A percentile compares a stretch with the other conserved stretches of the same genome.
Conservation (phyloP, 1,140 invertebrate genomes). For the Cydia fagiglandana region DNA sequence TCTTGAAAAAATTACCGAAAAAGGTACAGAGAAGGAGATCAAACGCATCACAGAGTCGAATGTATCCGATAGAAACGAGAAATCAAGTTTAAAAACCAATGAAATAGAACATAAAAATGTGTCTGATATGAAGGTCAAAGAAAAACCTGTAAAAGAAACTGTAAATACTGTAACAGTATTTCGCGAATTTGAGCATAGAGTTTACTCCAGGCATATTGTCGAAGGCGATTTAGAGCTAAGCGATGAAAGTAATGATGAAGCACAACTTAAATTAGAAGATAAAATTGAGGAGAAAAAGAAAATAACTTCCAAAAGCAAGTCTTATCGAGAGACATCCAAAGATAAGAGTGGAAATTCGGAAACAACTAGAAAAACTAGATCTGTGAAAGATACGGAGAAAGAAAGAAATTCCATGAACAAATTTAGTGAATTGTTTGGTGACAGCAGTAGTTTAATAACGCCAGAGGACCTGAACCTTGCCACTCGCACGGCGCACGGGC, state of each 20-base stretch:
- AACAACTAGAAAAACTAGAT: slow-evolving; percentile 34
- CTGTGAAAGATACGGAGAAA: slow-evolving; percentile 40
- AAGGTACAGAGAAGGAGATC: not conserved
- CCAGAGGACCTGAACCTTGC: slow-evolving; percentile 65
- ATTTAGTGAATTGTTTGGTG: slow-evolving; percentile 69
- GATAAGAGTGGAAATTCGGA: slow-evolving; percentile 20
- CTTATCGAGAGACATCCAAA: slow-evolving; percentile 14
- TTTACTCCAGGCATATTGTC: slow-evolving; percentile 43
- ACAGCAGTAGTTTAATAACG: slow-evolving; percentile 68
- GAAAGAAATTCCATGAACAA: slow-evolving; percentile 44
- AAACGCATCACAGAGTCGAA: not conserved
- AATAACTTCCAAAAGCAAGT: not conserved
- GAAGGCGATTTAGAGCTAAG: slow-evolving; percentile 67
- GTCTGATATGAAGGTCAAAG: not conserved
- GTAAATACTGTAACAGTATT: not conserved
- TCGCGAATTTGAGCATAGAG: not conserved
- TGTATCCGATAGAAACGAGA: not conserved
- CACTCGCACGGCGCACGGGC: slow-evolving; percentile 11
- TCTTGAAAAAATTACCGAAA: not conserved
- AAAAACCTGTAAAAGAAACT: not conserved
- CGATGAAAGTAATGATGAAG: slow-evolving; percentile 61
- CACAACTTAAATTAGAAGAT: not conserved
- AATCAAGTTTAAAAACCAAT: not conserved
- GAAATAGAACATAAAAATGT: not conserved
- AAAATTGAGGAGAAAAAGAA: not conserved